Base-by-base conservation (phyloP, 2,888 invertebrate genomes). In the Hanleya hanleyi region DNA sequence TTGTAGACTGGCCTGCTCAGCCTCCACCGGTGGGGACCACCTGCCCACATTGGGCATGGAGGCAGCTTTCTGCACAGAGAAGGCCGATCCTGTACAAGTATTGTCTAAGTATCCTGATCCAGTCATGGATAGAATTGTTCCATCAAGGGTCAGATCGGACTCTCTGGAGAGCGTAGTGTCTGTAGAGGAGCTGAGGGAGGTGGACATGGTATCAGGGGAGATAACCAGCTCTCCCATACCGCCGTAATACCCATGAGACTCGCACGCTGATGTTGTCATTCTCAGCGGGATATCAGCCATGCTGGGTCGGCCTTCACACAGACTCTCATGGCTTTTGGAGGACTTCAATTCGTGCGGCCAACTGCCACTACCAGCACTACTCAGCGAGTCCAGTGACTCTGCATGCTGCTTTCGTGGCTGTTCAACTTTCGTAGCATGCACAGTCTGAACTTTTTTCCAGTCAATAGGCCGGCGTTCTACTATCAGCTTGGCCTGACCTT, bases 31-130 rank as follows among this genome's bases (percentile, higher is more conserved):
- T 4, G 65, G 68, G 15, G 50, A 50, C 29, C 76, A 76, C 51
- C 77, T 75, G 29, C 80, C 81, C 26, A 49, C 70, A 33, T 61
- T 64, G 71, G 85, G 74, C 50, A 83, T 77, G 7, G 84, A 84
- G 61, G 86, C 86, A 72, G 86, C 87, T 64, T 64, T 64, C n/a
- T 64, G 64, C 1, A 64, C 64, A 7, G 35, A 26, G 35, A 37
- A 35, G 1, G 9, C n/a, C 12, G 22, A 22, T 32, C 29, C 57
- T 22, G 57, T 22, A 1, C 26, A 29, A 15, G 22, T 15, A 15
- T 57, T 18, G 57, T 29, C 32, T 15, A 64, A 29, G 29, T 64
- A 64, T 12, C 64, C 64, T 18, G 36, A 37, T 4, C 38, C 64
- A 33, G 35, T 64, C 35, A 64, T 1, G 37, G 36, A 37, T 1